Percentiles rank a stretch among this genome's conserved stretches.
Conservation (phyloP, 2,113 vertebrate species). For the Egretta garzetta region DNA sequence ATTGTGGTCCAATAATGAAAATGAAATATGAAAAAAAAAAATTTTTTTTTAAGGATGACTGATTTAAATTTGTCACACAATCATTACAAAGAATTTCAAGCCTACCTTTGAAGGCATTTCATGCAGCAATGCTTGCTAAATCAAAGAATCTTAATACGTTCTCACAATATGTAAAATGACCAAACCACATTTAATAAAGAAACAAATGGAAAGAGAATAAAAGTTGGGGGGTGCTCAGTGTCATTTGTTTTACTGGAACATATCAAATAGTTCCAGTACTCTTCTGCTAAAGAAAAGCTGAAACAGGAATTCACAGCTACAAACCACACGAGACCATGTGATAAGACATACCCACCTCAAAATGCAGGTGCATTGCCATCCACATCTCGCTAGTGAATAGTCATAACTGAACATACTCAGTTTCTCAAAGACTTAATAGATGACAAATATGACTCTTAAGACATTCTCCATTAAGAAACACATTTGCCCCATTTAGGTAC, state of each 20-base stretch:
- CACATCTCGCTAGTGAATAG: background rate
- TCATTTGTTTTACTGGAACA: conserved; percentile 50
- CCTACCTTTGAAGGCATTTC: background rate
- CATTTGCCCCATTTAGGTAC: background rate
- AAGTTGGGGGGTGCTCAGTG: background rate
- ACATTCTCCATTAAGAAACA: background rate
- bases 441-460: background rate
- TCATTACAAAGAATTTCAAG: background rate
- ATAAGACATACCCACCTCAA: background rate
- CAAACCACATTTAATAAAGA: background rate
- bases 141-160: background rate
- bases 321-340: conserved; percentile 57
- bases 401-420: background rate
- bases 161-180: background rate
- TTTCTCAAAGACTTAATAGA: background rate
- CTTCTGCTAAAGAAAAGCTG: conserved; percentile 41
- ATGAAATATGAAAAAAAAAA: background rate
- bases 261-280: background rate
- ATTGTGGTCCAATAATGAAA: background rate
- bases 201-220: background rate
- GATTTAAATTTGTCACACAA: background rate
- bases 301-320: conserved; percentile 74
- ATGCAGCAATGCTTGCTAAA: background rate
- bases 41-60: background rate
- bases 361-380: background rate